phyloP scores from a whole-genome alignment of 2,888 invertebrate species.

The Stegana nigrithorax region DNA sequence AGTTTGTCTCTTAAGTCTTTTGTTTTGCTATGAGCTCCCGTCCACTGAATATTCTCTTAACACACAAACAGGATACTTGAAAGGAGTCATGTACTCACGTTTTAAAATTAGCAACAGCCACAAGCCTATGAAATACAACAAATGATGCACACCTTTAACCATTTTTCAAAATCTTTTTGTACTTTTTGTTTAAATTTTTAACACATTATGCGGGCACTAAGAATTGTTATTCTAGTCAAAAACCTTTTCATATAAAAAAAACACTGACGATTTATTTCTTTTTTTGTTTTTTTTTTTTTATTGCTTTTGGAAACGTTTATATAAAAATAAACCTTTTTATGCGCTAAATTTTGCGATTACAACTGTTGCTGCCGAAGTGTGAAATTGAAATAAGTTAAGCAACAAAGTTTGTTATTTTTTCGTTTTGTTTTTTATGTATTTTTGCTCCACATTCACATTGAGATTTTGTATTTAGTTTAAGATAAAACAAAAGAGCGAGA shows the following conservation, averaged over 20 bases:
- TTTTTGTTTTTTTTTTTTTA: constrained; percentile 12
- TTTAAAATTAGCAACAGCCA: not conserved
- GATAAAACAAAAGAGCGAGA: constrained; percentile 19
- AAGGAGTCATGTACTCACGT: constrained; percentile 35
- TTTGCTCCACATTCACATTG: constrained; percentile 10
- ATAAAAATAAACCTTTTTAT: too few relatives aligned
- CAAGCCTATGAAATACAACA: not conserved
- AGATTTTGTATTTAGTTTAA: not conserved
- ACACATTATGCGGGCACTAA: too few relatives aligned
- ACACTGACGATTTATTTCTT: constrained; percentile 9
- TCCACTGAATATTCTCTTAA: too few relatives aligned
- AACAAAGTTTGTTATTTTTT: constrained; percentile 48
- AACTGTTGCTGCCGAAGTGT: constrained; percentile 45
- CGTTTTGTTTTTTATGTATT: constrained; percentile 22
- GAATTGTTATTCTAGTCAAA: too few relatives aligned
- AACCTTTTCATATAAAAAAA: too few relatives aligned
- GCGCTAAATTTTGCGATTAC: constrained; percentile 16
- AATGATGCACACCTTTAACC: not conserved
- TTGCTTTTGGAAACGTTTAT: constrained; percentile 8
- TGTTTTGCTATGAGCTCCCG: constrained; percentile 14
- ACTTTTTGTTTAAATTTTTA: too few relatives aligned
- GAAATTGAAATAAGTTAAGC: constrained; percentile 58
- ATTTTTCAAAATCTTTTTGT: too few relatives aligned
- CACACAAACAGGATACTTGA: not conserved
- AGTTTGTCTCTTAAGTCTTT: constrained; percentile 48